These are phyloP conservation scores for Pangasius macronema DNA, from an alignment of 2,797 vertebrate genomes.

Conservation along the genomic window DNA sequence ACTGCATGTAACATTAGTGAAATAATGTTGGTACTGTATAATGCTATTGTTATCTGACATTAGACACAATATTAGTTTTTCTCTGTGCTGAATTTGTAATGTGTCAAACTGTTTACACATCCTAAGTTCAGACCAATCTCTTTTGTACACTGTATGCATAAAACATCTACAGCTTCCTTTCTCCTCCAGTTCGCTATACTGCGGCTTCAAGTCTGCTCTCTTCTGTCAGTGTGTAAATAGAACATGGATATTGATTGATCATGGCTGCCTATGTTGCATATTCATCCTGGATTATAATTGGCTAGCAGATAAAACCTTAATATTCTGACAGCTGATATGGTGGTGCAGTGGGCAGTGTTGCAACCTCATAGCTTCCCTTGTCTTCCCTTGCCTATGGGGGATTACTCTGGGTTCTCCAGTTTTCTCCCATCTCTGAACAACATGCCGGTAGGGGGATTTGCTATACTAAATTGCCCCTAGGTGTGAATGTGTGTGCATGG, in stretches of 20 bases:
- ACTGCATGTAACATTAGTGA: not conserved
- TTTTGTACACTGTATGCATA: not conserved
- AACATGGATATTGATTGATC: slow-evolving; percentile 13
- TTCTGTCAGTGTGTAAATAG: not conserved
- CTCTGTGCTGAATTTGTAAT: not conserved
- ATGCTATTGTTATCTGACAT: not conserved
- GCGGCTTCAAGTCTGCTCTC: not conserved
- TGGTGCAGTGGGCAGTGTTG: not conserved
- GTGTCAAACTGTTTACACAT: not conserved
- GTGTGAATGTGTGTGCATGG: not conserved
- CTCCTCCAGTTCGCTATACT: not conserved
- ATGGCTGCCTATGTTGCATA: not conserved
- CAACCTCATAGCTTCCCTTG: not conserved
- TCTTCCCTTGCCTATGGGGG: not conserved
- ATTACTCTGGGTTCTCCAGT: not conserved
- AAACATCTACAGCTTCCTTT: not conserved
- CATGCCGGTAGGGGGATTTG: not conserved
- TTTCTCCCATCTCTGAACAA: not conserved
- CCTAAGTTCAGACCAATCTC: not conserved
- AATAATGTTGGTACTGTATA: not conserved
- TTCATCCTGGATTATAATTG: not conserved
- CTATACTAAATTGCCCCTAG: not conserved
- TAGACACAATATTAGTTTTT: not conserved
- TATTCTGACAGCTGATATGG: not conserved
- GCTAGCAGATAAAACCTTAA: not conserved